phyloP scores from a whole-genome alignment of 2,113 vertebrate genomes.

The Nanorana parkeri region DNA sequence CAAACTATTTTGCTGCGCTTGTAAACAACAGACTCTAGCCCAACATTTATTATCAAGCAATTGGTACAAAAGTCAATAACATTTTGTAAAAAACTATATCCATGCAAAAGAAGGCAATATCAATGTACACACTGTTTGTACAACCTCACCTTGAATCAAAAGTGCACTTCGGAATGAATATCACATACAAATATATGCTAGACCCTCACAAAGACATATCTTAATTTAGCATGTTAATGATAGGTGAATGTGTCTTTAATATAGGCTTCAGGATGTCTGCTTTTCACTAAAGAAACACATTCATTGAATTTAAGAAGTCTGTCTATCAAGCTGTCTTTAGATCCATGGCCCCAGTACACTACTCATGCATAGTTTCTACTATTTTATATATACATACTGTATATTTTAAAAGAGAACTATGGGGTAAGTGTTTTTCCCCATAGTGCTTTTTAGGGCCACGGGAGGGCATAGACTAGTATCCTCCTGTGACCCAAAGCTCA shows the following conservation, averaged over 20 bases:
- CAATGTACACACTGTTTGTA: slow-evolving; percentile 33
- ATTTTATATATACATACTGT: too few species aligned
- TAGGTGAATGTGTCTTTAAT: slow-evolving; percentile 8
- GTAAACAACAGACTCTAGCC: slow-evolving; percentile 5
- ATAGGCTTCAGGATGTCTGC: background rate
- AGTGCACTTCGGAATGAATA: slow-evolving; percentile 34
- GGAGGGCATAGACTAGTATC: too few species aligned
- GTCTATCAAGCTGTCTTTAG: background rate
- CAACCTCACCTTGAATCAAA: slow-evolving; percentile 35
- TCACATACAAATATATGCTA: background rate
- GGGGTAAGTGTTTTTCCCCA: too few species aligned
- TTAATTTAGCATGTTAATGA: background rate
- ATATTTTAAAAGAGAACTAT: too few species aligned
- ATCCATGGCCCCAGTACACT: too few species aligned
- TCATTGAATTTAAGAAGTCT: background rate
- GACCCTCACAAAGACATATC: background rate
- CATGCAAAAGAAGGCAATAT: slow-evolving; percentile 25
- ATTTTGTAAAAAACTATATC: slow-evolving; percentile 17
- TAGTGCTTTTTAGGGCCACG: too few species aligned
- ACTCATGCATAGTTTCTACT: too few species aligned
- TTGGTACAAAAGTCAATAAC: slow-evolving; percentile 27
- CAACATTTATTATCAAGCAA: slow-evolving; percentile 6
- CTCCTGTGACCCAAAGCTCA: too few species aligned
- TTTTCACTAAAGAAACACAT: background rate
- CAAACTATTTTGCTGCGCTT: slow-evolving; percentile 24